Evolutionary conservation across 1,140 invertebrate species (phyloP).

Genomic region (Marisa cornuarietis): DNA sequence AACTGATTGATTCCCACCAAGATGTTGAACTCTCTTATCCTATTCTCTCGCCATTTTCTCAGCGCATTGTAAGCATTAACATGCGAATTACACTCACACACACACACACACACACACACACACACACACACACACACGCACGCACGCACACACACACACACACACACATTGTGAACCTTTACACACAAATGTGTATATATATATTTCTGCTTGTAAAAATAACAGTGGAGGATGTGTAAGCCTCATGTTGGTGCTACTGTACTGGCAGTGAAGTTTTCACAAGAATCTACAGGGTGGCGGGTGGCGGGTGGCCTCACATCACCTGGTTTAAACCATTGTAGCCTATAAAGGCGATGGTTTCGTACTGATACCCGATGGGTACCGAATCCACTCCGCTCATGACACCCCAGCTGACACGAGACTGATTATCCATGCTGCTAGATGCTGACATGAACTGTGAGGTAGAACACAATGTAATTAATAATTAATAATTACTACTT

Average conservation of each 20-base stretch:
- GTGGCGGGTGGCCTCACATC: too few species aligned
- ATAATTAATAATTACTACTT: too few species aligned
- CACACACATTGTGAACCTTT: neutral
- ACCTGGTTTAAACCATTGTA: slow-evolving; percentile 47
- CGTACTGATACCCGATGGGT: slow-evolving; percentile 33
- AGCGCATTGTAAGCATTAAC: neutral
- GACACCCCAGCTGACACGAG: slow-evolving; percentile 41
- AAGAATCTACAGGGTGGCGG: too few species aligned
- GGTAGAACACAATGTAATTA: too few species aligned
- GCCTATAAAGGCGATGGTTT: slow-evolving; percentile 37
- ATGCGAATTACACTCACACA: too few species aligned
- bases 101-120: neutral
- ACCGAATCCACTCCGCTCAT: slow-evolving; percentile 47
- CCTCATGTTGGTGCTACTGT: too few species aligned
- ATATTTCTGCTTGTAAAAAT: neutral
- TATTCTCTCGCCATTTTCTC: neutral
- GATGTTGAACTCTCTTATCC: neutral
- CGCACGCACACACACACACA: neutral
- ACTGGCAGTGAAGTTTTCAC: too few species aligned
- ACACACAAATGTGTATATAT: too few species aligned
- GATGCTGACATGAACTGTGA: slow-evolving; percentile 35
- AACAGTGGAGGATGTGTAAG: too few species aligned
- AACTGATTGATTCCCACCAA: neutral
- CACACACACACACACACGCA: neutral
- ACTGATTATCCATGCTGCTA: slow-evolving; percentile 25